Base-by-base conservation (phyloP, 2,797 vertebrate genomes). In the Taenioides sp. region DNA sequence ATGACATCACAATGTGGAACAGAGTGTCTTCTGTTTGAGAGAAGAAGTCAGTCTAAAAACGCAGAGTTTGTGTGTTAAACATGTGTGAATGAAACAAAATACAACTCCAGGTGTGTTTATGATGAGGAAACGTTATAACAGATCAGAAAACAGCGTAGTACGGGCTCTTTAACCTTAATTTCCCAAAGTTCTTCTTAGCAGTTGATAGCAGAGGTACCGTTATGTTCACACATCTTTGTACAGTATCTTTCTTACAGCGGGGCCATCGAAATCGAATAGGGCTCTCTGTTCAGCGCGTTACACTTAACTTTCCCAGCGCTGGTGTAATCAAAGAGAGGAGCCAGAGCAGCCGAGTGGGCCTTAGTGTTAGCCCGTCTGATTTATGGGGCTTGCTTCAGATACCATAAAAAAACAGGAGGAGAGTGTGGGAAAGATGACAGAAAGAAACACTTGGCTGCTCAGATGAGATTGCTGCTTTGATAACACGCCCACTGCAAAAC, bases 231-330 rank as follows among this genome's bases (percentile, higher is more conserved):
- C 66, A 70, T 23, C 81, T 66, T 63, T 34, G 9, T 69, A 67
- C 31, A 43, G 67, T 77, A 74, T 78, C 84, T 88, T 88, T 85
- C 86, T 88, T 18, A 58, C 55, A 27, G 80, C 65, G 25, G 49
- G 49, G 71, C 58, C 72, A 72, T 74, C 71, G 84, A 90, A 91
- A 93, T 93, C 90, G 87, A 92, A 92, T 89, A 84, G 83, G 84
- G 57, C 77, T 87, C 80, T 79, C 80, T 87, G 64, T 86, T 86
- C 85, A 85, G 84, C 89, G 84, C 72, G 78, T 80, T 80, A 81
- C 84, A 84, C 85, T 88, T 76, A 17, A 85, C 57, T 59, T 59
- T 25, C 80, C 71, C 80, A 74, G 85, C 78, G 64, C 72, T 37
- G 60, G 77, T 67, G 65, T 87, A 90, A 93, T 92, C 87, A 92